A percentile compares a stretch with the other conserved stretches of the same genome.
Conservation (phyloP, 2,888 invertebrate species). For the Nipponacmea schrenckii region DNA sequence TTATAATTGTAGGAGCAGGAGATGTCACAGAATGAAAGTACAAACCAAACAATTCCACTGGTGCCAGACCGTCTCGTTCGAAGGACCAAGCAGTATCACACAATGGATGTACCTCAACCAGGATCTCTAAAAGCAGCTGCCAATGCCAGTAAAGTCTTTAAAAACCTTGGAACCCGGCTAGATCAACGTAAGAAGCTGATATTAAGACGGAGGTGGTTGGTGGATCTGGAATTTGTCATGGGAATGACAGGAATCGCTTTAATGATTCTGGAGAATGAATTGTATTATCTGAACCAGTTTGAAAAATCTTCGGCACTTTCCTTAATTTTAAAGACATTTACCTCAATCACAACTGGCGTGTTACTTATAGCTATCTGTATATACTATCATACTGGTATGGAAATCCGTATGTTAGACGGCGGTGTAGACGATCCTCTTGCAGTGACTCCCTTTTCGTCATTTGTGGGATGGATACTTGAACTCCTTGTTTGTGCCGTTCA, state of each 20-base stretch:
- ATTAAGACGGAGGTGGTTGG: slow-evolving; percentile 41
- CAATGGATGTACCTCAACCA: slow-evolving; percentile 10
- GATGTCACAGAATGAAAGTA: slow-evolving; percentile 7
- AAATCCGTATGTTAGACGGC: slow-evolving; percentile 46
- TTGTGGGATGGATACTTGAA: slow-evolving; percentile 41
- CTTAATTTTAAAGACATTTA: slow-evolving; percentile 41
- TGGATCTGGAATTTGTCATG: slow-evolving; percentile 45
- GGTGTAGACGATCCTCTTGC: slow-evolving; percentile 49
- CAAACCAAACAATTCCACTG: slow-evolving; percentile 12
- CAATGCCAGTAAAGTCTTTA: slow-evolving; percentile 3
- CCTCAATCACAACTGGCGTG: slow-evolving; percentile 44
- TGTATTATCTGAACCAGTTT: slow-evolving; percentile 38
- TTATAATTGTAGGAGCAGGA: neutral
- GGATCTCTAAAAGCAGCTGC: neutral
- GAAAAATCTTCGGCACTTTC: slow-evolving; percentile 38
- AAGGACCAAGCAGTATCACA: slow-evolving; percentile 4
- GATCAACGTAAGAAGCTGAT: slow-evolving; percentile 37
- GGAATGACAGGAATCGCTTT: slow-evolving; percentile 48
- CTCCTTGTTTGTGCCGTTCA: slow-evolving; percentile 50
- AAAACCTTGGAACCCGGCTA: slow-evolving; percentile 42
- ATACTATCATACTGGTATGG: slow-evolving; percentile 40
- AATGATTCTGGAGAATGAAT: slow-evolving; percentile 57
- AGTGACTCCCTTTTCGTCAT: slow-evolving; percentile 43
- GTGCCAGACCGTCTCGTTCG: neutral
- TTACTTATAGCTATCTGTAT: slow-evolving; percentile 47